phyloP scores from a whole-genome alignment of 2,888 invertebrate genomes.

The Drosophila austrosaltans region DNA sequence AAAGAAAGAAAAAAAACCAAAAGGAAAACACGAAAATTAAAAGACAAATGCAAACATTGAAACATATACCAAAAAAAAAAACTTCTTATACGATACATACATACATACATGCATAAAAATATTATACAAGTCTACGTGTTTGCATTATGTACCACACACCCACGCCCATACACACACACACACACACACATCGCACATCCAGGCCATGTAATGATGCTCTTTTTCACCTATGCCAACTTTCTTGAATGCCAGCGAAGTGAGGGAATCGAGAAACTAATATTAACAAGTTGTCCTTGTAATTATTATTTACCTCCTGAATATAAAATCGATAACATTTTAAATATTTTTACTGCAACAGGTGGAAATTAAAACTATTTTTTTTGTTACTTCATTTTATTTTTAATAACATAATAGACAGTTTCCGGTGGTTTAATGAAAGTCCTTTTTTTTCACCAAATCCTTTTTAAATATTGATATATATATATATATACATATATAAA shows the following conservation, averaged over 20 bases:
- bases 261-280: too few relatives aligned
- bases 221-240: not conserved
- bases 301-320: too few relatives aligned
- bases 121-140: constrained; percentile 19
- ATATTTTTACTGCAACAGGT: not conserved
- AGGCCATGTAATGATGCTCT: not conserved
- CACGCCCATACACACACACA: constrained; percentile 8
- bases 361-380: too few relatives aligned
- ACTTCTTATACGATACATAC: constrained; percentile 19
- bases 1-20: not conserved
- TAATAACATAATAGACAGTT: too few relatives aligned
- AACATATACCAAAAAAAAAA: constrained; percentile 4
- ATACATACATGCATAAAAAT: constrained; percentile 1
- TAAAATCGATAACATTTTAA: not conserved
- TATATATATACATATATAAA: too few relatives aligned
- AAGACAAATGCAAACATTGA: not conserved
- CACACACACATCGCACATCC: constrained; percentile 8
- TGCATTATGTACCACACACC: constrained; percentile 31
- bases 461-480: not conserved
- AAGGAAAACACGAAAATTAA: not conserved
- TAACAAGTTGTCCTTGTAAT: too few relatives aligned
- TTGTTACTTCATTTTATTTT: too few relatives aligned
- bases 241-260: not conserved
- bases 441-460: too few relatives aligned
- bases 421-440: too few relatives aligned